These are phyloP conservation scores for Sylvicola cinctus DNA, from an alignment of 2,888 invertebrate species.

Conservation along the genomic window DNA sequence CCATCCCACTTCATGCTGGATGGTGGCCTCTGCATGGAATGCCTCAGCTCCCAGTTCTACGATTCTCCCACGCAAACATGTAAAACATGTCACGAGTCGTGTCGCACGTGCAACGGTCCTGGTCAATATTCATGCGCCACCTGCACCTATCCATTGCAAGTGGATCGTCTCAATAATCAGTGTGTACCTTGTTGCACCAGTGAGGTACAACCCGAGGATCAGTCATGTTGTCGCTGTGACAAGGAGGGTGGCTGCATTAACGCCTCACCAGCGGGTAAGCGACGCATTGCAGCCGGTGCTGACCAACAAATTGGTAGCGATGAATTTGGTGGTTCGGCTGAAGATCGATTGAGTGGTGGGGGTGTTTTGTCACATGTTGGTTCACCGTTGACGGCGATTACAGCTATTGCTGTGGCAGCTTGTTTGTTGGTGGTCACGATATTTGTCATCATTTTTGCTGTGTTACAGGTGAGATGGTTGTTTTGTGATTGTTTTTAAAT, in stretches of 20 bases:
- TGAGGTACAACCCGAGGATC: slow-evolving; percentile 23
- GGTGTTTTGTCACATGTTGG: slow-evolving; percentile 16
- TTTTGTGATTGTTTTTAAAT: neutral
- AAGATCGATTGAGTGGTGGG: slow-evolving; percentile 1
- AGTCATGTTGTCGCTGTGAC: slow-evolving; percentile 50
- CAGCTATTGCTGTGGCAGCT: slow-evolving; percentile 41
- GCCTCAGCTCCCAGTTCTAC: slow-evolving; percentile 51
- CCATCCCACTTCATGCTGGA: slow-evolving; percentile 51
- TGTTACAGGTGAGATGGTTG: slow-evolving; percentile 39
- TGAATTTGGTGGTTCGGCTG: slow-evolving; percentile 8
- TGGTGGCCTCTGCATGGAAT: slow-evolving; percentile 55
- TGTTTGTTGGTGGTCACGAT: slow-evolving; percentile 48
- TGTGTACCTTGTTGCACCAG: slow-evolving; percentile 54
- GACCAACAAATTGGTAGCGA: slow-evolving; percentile 18
- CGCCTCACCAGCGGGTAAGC: slow-evolving; percentile 51
- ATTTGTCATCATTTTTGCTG: slow-evolving; percentile 47
- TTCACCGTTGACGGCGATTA: slow-evolving; percentile 31
- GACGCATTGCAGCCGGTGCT: slow-evolving; percentile 41
- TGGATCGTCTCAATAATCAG: slow-evolving; percentile 52
- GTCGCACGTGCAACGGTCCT: slow-evolving; percentile 45
- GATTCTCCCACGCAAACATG: slow-evolving; percentile 46
- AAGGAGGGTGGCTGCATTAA: slow-evolving; percentile 51
- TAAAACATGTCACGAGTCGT: slow-evolving; percentile 40
- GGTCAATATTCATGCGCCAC: slow-evolving; percentile 46
- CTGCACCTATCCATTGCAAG: slow-evolving; percentile 40